These are phyloP conservation scores for Plutella xylostella DNA, from an alignment of 2,888 invertebrate species.

Conservation along the genomic window DNA sequence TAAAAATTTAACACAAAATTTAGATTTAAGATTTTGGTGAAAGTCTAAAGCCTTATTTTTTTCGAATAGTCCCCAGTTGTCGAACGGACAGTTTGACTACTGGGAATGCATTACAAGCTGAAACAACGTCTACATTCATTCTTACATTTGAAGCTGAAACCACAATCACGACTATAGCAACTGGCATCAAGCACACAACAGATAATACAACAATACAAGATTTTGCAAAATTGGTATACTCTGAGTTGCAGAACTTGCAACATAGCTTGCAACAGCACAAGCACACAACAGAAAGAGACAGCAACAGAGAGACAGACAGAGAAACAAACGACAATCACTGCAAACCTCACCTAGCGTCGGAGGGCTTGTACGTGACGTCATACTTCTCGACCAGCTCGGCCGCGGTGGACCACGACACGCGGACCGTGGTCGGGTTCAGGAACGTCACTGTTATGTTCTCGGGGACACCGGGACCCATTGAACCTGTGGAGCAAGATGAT, in stretches of 20 bases:
- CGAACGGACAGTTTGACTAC: no score
- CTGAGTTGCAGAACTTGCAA: neutral
- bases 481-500: constrained; percentile 73
- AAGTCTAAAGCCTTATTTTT: no score
- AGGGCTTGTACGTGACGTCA: constrained; percentile 91
- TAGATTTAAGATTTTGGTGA: no score
- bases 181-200: no score
- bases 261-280: neutral
- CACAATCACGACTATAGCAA: no score
- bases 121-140: no score
- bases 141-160: no score
- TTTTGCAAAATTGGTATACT: neutral
- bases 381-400: constrained; percentile 87
- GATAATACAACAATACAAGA: neutral
- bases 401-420: constrained; percentile 88
- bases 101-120: no score
- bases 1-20: no score
- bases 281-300: neutral
- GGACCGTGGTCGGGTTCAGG: constrained; percentile 85
- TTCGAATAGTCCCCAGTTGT: no score
- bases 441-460: constrained; percentile 92
- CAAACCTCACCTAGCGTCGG: constrained; percentile 84
- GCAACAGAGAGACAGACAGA: neutral
- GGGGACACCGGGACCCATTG: constrained; percentile 81
- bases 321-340: neutral